These are phyloP conservation scores for Andrena dorsata DNA, from an alignment of 2,888 invertebrate genomes.

Conservation along the genomic window DNA sequence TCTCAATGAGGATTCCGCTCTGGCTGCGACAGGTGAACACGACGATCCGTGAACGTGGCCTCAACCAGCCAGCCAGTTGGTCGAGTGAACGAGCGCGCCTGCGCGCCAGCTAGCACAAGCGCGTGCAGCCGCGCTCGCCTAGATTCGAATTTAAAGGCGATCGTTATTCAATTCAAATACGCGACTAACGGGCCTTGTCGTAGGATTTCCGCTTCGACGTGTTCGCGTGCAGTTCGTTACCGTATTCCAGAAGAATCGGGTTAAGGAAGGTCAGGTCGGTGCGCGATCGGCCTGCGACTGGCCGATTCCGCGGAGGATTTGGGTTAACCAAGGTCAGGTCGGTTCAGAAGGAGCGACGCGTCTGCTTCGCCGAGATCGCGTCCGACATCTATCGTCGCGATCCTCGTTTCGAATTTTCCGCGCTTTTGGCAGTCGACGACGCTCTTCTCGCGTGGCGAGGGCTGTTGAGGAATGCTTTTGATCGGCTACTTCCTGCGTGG, in stretches of 20 bases:
- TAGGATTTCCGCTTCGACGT: conserved; percentile 71
- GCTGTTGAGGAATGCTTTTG: conserved; percentile 9
- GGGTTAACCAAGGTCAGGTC: conserved; percentile 64
- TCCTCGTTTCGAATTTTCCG: conserved; percentile 16
- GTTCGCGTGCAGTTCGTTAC: conserved; percentile 60
- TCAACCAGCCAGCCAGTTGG: conserved; percentile 1
- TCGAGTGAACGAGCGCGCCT: conserved; percentile 6
- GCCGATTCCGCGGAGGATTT: conserved; percentile 53
- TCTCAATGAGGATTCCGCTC: conserved; percentile 66
- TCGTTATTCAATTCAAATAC: conserved; percentile 77
- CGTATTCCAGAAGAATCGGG: conserved; percentile 67
- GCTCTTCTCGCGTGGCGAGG: neutral
- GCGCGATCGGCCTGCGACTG: conserved; percentile 56
- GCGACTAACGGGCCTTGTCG: conserved; percentile 68
- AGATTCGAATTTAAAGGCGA: conserved; percentile 74
- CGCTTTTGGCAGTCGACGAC: conserved; percentile 23
- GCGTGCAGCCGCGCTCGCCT: conserved; percentile 58
- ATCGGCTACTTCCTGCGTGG: conserved; percentile 1
- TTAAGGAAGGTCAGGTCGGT: conserved; percentile 72
- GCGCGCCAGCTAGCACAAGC: conserved; percentile 10
- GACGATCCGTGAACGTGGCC: conserved; percentile 42
- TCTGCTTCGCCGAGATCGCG: neutral
- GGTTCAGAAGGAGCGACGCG: conserved; percentile 37
- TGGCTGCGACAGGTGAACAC: conserved; percentile 69
- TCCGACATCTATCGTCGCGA: conserved; percentile 5